Conservation (phyloP, 2,797 vertebrate genomes). For the Heterohyrax brucei region DNA sequence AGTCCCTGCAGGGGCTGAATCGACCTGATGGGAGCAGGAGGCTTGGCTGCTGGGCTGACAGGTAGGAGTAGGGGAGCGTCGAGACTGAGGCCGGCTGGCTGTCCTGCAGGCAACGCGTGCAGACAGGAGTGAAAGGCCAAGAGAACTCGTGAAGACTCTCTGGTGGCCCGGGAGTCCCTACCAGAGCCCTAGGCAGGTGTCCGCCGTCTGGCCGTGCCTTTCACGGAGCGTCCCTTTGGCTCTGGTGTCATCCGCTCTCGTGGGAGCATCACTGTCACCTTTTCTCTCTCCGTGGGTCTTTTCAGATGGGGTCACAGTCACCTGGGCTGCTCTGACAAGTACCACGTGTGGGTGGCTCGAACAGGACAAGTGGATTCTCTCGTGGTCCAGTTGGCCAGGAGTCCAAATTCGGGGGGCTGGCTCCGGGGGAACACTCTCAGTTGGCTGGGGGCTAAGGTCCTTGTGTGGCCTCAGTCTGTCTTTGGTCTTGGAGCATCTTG, state of each 20-base stretch:
- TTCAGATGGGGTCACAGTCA: neutral
- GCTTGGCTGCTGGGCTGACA: neutral
- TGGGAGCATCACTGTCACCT: conserved; percentile 56
- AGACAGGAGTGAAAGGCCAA: neutral
- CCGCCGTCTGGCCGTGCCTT: neutral
- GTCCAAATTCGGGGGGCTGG: too few relatives aligned
- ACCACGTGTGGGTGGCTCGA: too few relatives aligned
- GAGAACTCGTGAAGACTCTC: neutral
- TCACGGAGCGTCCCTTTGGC: conserved; percentile 13
- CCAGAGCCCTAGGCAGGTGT: neutral
- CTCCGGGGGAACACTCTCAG: too few relatives aligned
- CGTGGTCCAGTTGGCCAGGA: too few relatives aligned
- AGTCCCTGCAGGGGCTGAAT: too few relatives aligned
- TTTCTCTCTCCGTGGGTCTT: conserved; percentile 59
- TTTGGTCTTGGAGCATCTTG: too few relatives aligned
- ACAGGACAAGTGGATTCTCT: too few relatives aligned
- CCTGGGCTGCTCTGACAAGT: too few relatives aligned
- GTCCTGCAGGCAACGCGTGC: neutral
- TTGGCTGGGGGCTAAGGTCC: too few relatives aligned
- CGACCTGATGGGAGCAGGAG: too few relatives aligned
- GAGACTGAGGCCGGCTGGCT: neutral
- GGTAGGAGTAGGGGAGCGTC: neutral
- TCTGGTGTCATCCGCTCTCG: neutral
- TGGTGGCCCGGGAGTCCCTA: too few relatives aligned
- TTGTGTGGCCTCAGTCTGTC: too few relatives aligned